Evolutionary conservation across 2,113 vertebrate species (phyloP).

Genomic region (Ptilonorhynchus violaceus): DNA sequence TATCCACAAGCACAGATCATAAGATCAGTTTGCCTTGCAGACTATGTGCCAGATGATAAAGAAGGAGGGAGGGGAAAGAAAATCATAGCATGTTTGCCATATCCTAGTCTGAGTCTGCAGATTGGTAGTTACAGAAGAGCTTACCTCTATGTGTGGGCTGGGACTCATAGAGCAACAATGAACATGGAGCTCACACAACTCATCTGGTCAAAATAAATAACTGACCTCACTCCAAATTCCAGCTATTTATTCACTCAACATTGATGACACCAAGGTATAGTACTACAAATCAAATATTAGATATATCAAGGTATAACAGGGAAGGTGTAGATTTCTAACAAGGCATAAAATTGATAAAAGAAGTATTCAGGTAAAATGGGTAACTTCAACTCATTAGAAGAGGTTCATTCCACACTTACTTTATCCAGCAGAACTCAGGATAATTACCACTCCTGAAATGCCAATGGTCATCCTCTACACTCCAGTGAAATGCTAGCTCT

Average conservation of each 20-base stretch:
- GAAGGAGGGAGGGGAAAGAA: neutral
- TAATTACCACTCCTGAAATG: neutral
- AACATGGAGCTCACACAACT: neutral
- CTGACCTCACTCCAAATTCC: neutral
- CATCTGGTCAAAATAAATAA: neutral
- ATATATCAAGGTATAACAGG: neutral
- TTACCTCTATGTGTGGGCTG: neutral
- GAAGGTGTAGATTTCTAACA: neutral
- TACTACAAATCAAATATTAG: neutral
- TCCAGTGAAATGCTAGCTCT: neutral
- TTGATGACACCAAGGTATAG: neutral
- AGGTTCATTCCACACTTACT: neutral
- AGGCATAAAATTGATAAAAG: neutral
- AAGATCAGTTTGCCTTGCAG: neutral
- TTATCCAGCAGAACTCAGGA: neutral
- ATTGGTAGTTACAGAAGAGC: neutral
- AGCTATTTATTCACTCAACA: neutral
- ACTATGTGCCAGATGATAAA: neutral
- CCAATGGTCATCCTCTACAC: neutral
- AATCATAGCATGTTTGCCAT: neutral
- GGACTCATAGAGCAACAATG: neutral
- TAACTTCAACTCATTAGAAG: neutral
- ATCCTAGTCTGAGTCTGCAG: neutral
- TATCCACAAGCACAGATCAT: neutral
- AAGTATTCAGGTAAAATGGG: neutral